Percentiles rank a stretch among this genome's conserved stretches.
Conservation (phyloP, 2,888 invertebrate genomes). For the Noctua janthina region DNA sequence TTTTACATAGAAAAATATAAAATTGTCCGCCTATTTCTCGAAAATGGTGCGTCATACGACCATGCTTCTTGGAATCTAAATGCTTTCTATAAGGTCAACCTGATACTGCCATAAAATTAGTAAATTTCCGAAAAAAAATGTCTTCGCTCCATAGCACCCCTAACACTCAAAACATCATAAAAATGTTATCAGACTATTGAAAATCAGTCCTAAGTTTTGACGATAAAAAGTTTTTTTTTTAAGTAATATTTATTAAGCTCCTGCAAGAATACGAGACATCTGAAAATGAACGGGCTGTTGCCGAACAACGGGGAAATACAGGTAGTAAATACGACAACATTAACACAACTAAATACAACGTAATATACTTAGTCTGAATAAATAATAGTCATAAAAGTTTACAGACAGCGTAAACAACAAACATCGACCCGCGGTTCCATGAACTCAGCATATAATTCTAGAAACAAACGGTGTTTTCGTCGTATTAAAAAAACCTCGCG, state of each 20-base stretch:
- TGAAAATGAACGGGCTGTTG: constrained; percentile 23
- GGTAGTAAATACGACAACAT: constrained; percentile 47
- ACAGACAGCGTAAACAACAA: neutral
- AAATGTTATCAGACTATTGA: neutral
- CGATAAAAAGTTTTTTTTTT: too few relatives aligned
- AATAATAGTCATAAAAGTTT: constrained; percentile 19
- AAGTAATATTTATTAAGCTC: neutral
- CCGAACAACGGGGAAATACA: neutral
- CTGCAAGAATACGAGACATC: neutral
- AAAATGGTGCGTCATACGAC: too few relatives aligned
- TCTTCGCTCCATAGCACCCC: too few relatives aligned
- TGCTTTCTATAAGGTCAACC: too few relatives aligned
- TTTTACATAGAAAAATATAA: too few relatives aligned
- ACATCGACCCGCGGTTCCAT: neutral
- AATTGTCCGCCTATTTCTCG: too few relatives aligned
- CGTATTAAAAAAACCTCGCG: neutral
- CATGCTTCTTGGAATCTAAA: too few relatives aligned
- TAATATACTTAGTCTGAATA: neutral
- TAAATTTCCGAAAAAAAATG: too few relatives aligned
- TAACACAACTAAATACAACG: constrained; percentile 28
- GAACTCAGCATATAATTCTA: neutral
- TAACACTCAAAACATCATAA: too few relatives aligned
- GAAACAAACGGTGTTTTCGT: neutral
- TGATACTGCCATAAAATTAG: too few relatives aligned
- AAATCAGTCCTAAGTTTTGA: neutral